Evolutionary conservation across 2,113 vertebrate genomes (phyloP).

Genomic region (Ammospiza nelsoni): DNA sequence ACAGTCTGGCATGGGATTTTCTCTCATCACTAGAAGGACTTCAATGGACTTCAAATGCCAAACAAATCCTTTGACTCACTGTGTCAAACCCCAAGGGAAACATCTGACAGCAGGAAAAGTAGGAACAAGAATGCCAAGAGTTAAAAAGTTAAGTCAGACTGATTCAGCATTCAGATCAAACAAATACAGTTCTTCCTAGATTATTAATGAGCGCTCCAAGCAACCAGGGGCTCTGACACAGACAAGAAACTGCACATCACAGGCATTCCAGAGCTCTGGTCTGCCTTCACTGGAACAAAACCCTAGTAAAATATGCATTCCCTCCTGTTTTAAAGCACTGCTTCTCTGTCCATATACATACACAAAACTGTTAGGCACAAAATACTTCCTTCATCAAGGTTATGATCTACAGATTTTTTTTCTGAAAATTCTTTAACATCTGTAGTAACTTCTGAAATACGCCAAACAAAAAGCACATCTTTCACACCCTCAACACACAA

Average conservation of each 20-base stretch:
- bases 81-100: slow-evolving; percentile 1
- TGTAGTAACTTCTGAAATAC: neutral
- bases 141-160: neutral
- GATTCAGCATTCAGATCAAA: slow-evolving; percentile 52
- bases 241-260: slow-evolving; percentile 54
- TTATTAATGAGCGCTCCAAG: slow-evolving; percentile 35
- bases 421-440: neutral
- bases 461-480: neutral
- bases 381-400: neutral
- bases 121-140: neutral
- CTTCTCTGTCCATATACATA: neutral
- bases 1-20: slow-evolving; percentile 11
- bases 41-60: slow-evolving; percentile 7
- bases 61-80: slow-evolving; percentile 12
- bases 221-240: neutral
- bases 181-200: neutral
- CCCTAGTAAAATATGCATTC: neutral
- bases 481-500: neutral
- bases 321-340: neutral
- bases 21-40: neutral
- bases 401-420: neutral
- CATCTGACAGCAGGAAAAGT: neutral
- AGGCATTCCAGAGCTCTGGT: slow-evolving; percentile 31
- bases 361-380: neutral
- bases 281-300: neutral